Evolutionary conservation across 2,888 invertebrate species (phyloP), one percentile per base, ranked within the genome.

Genomic region (Andricus curvator): DNA sequence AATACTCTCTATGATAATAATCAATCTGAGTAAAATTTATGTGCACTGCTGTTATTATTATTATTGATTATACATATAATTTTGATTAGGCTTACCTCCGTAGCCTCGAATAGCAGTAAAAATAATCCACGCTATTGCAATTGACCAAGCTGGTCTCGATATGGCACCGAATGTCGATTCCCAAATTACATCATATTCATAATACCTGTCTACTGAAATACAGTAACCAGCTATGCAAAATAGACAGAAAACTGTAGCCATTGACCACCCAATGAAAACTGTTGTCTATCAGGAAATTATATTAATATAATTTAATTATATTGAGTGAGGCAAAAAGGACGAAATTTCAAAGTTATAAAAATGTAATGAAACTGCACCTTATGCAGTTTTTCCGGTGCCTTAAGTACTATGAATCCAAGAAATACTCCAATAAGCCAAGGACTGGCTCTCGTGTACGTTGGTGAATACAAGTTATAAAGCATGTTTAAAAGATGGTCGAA

Each of bases 51-150:
- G 29, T 4, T 29, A 29, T 29, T 29, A 29, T 29, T 29, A 29
- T 29, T 29, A 2, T 29, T 29, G 29, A 29, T 29, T 29, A 4
- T 4, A 29, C 29, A 29, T 29, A 29, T 29, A 29, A 3, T 29
- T 29, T 15, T 44, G 3, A 44, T 15, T 15, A 44, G 44, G 25
- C 62, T 13, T 86, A 93, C 93, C 93, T 88, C 94, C 94, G 86
- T 93, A 91, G 48, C 94, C 94, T 70, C 92, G 90, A 25, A 91
- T 89, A 83, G 94, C 94, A 66, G 93, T 93, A 86, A 93, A 93
- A 70, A 94, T 92, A 8, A 94, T 91, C 94, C 94, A 94, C 51
- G 90, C 90, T 20, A 94, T 84, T 8, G 93, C 92, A 8, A 93
- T 78, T 3, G 93, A 91, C 94, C 94, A 95, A 17, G 92, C 89